Percentiles rank a stretch among this genome's conserved stretches.
phyloP scores from a whole-genome alignment of 2,113 vertebrate genomes.

The Todiramphus saurophagus region DNA sequence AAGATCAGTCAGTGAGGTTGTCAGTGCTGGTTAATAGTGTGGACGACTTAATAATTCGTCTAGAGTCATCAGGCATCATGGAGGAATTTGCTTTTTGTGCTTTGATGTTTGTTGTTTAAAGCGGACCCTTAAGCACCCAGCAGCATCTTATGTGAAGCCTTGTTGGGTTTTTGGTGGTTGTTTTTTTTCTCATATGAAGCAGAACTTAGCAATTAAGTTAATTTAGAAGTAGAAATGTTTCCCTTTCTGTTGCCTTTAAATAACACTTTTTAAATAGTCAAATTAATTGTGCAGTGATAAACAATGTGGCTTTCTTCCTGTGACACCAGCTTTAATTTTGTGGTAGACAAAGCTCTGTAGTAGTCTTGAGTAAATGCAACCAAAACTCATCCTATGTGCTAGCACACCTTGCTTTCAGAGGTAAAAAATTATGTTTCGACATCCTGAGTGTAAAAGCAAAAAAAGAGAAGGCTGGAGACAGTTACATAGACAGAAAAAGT shows the following conservation, averaged over 20 bases:
- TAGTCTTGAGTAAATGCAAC: not conserved
- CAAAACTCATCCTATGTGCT: not conserved
- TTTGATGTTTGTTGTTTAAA: not conserved
- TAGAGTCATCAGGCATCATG: not conserved
- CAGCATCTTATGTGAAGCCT: rapidly evolving
- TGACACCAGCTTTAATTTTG: not conserved
- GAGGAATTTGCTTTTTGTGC: not conserved
- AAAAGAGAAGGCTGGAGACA: not conserved
- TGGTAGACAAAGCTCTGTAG: not conserved
- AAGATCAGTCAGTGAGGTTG: not conserved
- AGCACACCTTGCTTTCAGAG: not conserved
- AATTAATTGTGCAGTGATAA: not conserved
- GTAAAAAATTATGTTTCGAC: not conserved
- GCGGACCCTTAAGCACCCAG: not conserved
- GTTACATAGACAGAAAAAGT: not conserved
- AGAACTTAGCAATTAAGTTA: not conserved
- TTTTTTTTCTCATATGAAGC: not conserved
- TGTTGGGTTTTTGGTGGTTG: not conserved
- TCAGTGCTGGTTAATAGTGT: not conserved
- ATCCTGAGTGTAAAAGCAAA: not conserved
- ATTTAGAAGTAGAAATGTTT: not conserved
- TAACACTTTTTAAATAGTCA: not conserved
- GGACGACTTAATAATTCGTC: not conserved
- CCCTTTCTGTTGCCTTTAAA: not conserved
- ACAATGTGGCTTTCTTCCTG: not conserved